phyloP scores from a whole-genome alignment of 2,797 vertebrate species.

The Sebastes cheni region DNA sequence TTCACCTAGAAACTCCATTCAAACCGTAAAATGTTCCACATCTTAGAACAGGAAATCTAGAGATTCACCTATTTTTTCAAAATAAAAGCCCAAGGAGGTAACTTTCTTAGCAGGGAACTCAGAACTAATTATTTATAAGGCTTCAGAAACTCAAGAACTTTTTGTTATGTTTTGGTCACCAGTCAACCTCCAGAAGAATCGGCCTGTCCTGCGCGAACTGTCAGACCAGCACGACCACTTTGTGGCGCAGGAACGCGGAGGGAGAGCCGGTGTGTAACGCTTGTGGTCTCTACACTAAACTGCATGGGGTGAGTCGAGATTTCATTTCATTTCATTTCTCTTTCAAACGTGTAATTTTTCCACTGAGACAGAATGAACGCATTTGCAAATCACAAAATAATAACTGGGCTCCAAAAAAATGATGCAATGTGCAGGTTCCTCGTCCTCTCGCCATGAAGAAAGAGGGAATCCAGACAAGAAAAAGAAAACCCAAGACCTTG shows the following conservation, averaged over 20 bases:
- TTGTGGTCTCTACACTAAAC: constrained; percentile 97
- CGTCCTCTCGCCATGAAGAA: constrained; percentile 99
- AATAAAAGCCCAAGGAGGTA: too few relatives aligned
- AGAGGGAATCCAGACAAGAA: constrained; percentile 98
- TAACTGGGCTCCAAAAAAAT: background rate
- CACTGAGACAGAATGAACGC: rapidly evolving
- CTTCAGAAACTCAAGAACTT: too few relatives aligned
- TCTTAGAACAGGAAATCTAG: too few relatives aligned
- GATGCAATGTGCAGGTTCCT: constrained; percentile 86
- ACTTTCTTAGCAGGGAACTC: too few relatives aligned
- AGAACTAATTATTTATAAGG: too few relatives aligned
- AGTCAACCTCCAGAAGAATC: constrained; percentile 95
- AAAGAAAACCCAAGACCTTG: constrained; percentile 98
- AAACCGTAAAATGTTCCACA: too few relatives aligned
- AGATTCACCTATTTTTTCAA: too few relatives aligned
- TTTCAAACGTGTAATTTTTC: rapidly evolving
- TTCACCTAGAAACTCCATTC: too few relatives aligned
- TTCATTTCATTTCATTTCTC: rapidly evolving
- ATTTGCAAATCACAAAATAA: background rate
- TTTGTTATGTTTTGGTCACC: background rate
- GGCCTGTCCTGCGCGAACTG: constrained; percentile 98
- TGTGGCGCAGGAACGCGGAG: constrained; percentile 98
- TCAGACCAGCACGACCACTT: constrained; percentile 96
- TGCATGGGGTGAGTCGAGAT: constrained; percentile 89
- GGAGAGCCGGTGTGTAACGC: constrained; percentile 98